Evolutionary conservation across 2,888 invertebrate genomes (phyloP).

Genomic region (Stegana nigrithorax): DNA sequence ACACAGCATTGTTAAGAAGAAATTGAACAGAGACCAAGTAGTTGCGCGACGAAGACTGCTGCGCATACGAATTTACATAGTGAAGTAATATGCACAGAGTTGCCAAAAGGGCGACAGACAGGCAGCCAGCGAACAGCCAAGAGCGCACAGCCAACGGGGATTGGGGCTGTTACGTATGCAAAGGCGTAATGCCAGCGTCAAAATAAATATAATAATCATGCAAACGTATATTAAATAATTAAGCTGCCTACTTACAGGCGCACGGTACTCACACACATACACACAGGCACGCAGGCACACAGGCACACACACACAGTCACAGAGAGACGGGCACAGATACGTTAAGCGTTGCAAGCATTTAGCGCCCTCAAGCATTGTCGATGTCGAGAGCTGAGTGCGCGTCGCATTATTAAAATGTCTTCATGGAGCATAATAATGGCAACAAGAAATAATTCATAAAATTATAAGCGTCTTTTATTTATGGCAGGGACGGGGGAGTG

Average conservation of each 20-base stretch:
- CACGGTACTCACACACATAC: neutral
- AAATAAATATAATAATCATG: too few relatives aligned
- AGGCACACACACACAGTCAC: neutral
- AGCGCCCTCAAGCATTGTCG: neutral
- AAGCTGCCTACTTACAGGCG: slow-evolving; percentile 12
- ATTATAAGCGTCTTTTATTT: slow-evolving; percentile 59
- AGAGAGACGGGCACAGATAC: neutral
- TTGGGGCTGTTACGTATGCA: neutral
- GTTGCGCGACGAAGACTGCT: too few relatives aligned
- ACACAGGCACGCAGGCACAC: neutral
- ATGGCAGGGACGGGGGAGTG: slow-evolving; percentile 33
- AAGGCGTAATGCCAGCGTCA: too few relatives aligned
- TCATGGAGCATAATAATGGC: neutral
- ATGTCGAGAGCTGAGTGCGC: neutral
- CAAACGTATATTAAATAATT: slow-evolving; percentile 10
- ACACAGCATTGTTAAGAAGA: too few relatives aligned
- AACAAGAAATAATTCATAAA: slow-evolving; percentile 47
- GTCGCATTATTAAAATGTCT: neutral
- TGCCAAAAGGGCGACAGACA: neutral
- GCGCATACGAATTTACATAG: neutral
- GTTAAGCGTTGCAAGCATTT: neutral
- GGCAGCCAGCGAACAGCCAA: neutral
- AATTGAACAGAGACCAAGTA: too few relatives aligned
- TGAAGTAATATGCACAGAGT: neutral
- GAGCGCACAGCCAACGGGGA: neutral